phyloP scores from a whole-genome alignment of 2,113 vertebrate species.

The Onychorhynchus coronatus region DNA sequence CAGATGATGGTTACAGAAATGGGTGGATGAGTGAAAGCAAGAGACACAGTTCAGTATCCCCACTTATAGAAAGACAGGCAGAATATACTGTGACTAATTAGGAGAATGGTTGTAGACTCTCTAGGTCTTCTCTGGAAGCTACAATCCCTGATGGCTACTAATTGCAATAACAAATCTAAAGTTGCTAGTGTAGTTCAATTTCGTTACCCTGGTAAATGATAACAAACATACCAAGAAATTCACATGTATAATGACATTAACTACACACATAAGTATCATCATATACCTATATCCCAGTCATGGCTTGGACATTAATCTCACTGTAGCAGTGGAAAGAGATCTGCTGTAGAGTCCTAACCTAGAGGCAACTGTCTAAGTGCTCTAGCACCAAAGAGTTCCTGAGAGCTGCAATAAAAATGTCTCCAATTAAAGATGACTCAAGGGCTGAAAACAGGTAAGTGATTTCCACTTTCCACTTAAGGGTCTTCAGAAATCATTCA shows the following conservation, averaged over 20 bases:
- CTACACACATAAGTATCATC: background rate
- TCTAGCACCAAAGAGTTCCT: background rate
- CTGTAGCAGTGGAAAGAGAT: background rate
- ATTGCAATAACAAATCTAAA: background rate
- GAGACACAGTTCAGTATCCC: background rate
- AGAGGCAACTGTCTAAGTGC: background rate
- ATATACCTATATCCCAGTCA: background rate
- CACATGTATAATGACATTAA: background rate
- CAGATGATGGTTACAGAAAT: background rate
- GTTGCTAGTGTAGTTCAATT: background rate
- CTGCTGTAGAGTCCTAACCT: background rate
- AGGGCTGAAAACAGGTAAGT: background rate
- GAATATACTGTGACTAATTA: background rate
- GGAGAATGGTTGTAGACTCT: background rate
- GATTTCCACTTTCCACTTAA: background rate
- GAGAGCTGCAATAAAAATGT: background rate
- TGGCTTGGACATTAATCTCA: background rate
- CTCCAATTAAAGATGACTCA: constrained; percentile 33
- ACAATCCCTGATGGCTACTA: background rate
- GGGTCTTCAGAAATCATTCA: background rate
- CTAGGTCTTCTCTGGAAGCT: background rate
- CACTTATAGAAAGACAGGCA: background rate
- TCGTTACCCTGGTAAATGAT: background rate
- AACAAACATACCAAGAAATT: background rate
- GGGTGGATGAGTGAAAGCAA: background rate